Base-by-base conservation (phyloP, 2,113 vertebrate genomes). In the Rostratula benghalensis region DNA sequence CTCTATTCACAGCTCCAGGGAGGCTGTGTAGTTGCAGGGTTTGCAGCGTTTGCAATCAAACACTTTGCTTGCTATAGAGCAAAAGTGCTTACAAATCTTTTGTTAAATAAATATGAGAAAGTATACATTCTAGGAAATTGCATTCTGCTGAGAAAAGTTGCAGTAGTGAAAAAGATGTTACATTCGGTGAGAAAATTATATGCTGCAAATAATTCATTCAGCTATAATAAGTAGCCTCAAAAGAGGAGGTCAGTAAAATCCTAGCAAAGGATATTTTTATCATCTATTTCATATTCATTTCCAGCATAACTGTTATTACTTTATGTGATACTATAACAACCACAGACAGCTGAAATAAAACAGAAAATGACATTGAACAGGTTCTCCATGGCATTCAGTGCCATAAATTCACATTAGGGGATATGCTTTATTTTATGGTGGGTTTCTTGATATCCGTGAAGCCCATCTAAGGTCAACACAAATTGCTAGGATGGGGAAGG, bases 241-340 rank as follows among this genome's bases (percentile, higher is more conserved):
- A 98, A 98, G 97, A n/a, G 92, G 93, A 94, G 97, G 95, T 97
- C 98, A 97, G 87, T 95, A 93, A 95, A 97, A 95, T 82, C 78
- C 91, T 12, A 11, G 81, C 63, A 57, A 93, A 89, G 77, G 93
- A 93, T 95, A 94, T 93, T 95, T 97, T 95, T 95, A 95, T 89
- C 61, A 82, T 89, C 93, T 94, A 87, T 82, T 97, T 96, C 87
- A 82, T 95, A 95, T 95, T 93, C 89, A 94, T 85, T 95, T 96
- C 46, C 65, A 95, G 70, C 87, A 73, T 95, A 95, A 94, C 91
- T 89, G 81, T 96, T 97, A 96, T 89, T 96, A 69, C 57, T 95
- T 95, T 93, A 95, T 94, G 94, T 61, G 84, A 95, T 91, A 84
- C 70, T 76, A 15, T 94, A 95, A 94, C 84, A 93, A 90, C 77